Base-by-base conservation (phyloP, 2,888 invertebrate species). In the Steromphala cineraria region DNA sequence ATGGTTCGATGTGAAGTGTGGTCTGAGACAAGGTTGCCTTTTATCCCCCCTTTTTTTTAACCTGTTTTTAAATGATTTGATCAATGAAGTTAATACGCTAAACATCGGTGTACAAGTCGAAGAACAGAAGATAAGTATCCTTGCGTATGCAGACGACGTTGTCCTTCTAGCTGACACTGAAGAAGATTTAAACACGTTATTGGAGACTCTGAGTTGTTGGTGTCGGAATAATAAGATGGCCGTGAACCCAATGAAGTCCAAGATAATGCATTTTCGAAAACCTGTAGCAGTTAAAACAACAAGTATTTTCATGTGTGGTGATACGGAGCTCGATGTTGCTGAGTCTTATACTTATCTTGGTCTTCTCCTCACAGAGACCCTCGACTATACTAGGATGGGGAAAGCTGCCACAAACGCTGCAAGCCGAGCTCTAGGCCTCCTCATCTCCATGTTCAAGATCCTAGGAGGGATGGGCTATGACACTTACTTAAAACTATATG, bases 331-430 rank as follows among this genome's bases (percentile, higher is more conserved):
- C 1, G 56, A 56, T 17, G n/a, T n/a, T 8, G 21, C 1, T 0
- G 56, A 56, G 19, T 56, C 17, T 0, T 56, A 56, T 5, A n/a
- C n/a, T 8, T 76, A 76, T n/a, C 55, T 76, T 1, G 76, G 80
- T 19, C 21, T 80, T 19, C 3, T 76, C 17, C 17, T 80, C 3
- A n/a, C 36, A 36, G 75, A 80, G 67, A 53, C 62, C 62, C 52
- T 76, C 21, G 67, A 80, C 52, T 80, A 52, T 55, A 80, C 17
- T 67, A 17, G 2, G 8, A 80, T 53, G 53, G 77, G 76, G 2
- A 80, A 53, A 53, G 36, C 52, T 13, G 77, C 67, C n/a, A 53
- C 77, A 0, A 46, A 53, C 46, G 62, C 76, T 7, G 80, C 75
- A 28, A 53, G 53, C 24, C 24, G 80, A 31, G 80, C 31, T 21